Conservation (phyloP, 2,888 invertebrate genomes). For the Amblyteles armatorius region DNA sequence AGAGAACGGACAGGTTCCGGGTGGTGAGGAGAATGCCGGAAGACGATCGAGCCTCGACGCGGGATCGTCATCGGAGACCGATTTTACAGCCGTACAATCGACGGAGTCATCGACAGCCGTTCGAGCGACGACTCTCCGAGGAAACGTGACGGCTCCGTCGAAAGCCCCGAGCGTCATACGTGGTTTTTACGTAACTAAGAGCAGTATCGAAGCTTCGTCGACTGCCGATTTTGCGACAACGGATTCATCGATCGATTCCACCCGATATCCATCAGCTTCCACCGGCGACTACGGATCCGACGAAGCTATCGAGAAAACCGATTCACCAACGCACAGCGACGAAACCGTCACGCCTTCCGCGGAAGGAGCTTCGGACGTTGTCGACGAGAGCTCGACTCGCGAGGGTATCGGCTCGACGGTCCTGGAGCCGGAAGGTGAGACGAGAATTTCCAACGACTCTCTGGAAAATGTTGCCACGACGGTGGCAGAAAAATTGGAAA, state of each 20-base stretch:
- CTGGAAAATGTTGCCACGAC: slow-evolving; percentile 4
- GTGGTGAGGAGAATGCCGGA: neutral
- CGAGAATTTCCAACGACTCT: slow-evolving; percentile 18
- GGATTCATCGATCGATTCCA: slow-evolving; percentile 1
- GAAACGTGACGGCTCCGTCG: slow-evolving; percentile 53
- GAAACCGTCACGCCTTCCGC: neutral
- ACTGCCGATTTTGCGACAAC: neutral
- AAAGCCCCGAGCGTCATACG: slow-evolving; percentile 48
- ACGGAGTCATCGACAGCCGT: slow-evolving; percentile 47
- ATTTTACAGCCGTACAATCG: slow-evolving; percentile 19
- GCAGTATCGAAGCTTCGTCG: slow-evolving; percentile 47
- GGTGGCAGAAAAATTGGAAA: slow-evolving; percentile 12
- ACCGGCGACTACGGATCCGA: neutral
- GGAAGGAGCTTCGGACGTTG: slow-evolving; percentile 5
- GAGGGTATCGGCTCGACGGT: slow-evolving; percentile 19
- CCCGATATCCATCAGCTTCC: neutral
- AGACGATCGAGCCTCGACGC: slow-evolving; percentile 23
- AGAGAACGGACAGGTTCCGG: slow-evolving; percentile 1
- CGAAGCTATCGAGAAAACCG: slow-evolving; percentile 22
- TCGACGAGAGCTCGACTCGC: slow-evolving; percentile 20
- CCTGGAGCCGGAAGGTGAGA: neutral
- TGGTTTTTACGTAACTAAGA: slow-evolving; percentile 72
- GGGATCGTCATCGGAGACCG: slow-evolving; percentile 44
- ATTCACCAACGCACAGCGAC: slow-evolving; percentile 7
- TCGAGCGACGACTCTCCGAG: slow-evolving; percentile 72